Evolutionary conservation across 2,113 vertebrate species (phyloP).

Genomic region (Halichoeres trimaculatus): DNA sequence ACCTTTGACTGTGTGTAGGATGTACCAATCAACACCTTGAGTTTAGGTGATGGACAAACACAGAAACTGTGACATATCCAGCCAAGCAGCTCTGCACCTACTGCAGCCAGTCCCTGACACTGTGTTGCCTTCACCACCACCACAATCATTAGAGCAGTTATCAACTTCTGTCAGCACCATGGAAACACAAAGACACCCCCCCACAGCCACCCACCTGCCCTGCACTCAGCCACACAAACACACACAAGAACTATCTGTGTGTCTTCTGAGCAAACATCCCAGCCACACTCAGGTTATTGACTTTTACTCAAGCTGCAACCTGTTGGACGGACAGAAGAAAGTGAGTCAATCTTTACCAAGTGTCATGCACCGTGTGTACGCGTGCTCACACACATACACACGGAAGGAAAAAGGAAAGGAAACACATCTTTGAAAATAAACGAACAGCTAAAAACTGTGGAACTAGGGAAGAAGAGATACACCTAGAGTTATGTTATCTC

Average conservation of each 20-base stretch:
- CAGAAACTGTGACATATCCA: slow-evolving; percentile 77
- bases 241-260: slow-evolving; percentile 50
- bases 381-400: slow-evolving; percentile 17
- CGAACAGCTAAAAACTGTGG: neutral
- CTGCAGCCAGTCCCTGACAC: slow-evolving; percentile 49
- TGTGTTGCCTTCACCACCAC: slow-evolving; percentile 47
- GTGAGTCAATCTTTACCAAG: slow-evolving; percentile 74
- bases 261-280: slow-evolving; percentile 81
- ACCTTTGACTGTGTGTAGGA: slow-evolving; percentile 74
- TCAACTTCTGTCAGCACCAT: slow-evolving; percentile 78
- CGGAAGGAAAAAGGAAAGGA: slow-evolving; percentile 11
- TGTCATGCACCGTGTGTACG: slow-evolving; percentile 35
- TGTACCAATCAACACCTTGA: slow-evolving; percentile 81
- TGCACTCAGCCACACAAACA: slow-evolving; percentile 59
- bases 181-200: slow-evolving; percentile 70
- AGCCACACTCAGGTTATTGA: slow-evolving; percentile 80
- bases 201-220: slow-evolving; percentile 41
- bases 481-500: neutral
- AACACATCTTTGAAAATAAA: neutral
- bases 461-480: slow-evolving; percentile 26
- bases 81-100: slow-evolving; percentile 57
- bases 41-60: slow-evolving; percentile 79
- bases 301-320: slow-evolving; percentile 80
- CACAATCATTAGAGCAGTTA: slow-evolving; percentile 72
- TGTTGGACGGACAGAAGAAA: slow-evolving; percentile 64